phyloP scores from a whole-genome alignment of 2,113 vertebrate species.

The Cynopterus brachyotis region DNA sequence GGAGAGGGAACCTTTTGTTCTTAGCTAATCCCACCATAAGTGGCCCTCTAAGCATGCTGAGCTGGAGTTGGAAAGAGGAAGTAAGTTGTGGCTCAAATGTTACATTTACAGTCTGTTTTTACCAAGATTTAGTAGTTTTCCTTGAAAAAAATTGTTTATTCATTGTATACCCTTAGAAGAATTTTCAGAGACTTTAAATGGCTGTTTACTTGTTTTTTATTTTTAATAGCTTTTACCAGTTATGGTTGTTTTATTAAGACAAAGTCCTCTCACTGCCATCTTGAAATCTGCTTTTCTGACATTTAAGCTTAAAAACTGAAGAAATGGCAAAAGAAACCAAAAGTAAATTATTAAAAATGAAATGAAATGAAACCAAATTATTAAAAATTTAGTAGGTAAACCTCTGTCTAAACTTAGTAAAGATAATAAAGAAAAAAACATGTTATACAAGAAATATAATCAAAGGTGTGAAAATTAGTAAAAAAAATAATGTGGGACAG shows the following conservation, averaged over 20 bases:
- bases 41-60: background rate
- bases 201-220: background rate
- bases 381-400: background rate
- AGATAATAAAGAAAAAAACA: background rate
- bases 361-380: too few species aligned
- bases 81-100: background rate
- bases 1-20: background rate
- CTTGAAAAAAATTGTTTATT: background rate
- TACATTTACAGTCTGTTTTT: background rate
- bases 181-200: background rate
- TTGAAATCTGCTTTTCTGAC: background rate
- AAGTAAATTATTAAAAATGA: background rate
- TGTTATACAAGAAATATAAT: background rate
- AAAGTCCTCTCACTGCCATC: background rate
- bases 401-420: background rate
- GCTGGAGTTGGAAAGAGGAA: background rate
- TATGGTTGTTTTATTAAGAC: background rate
- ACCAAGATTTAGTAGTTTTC: background rate
- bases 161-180: background rate
- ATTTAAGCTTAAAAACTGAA: background rate
- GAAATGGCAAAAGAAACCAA: background rate
- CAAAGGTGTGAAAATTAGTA: background rate
- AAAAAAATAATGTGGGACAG: background rate
- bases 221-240: background rate
- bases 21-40: background rate